Conservation (phyloP, 2,888 invertebrate genomes). For the Catocala nupta region DNA sequence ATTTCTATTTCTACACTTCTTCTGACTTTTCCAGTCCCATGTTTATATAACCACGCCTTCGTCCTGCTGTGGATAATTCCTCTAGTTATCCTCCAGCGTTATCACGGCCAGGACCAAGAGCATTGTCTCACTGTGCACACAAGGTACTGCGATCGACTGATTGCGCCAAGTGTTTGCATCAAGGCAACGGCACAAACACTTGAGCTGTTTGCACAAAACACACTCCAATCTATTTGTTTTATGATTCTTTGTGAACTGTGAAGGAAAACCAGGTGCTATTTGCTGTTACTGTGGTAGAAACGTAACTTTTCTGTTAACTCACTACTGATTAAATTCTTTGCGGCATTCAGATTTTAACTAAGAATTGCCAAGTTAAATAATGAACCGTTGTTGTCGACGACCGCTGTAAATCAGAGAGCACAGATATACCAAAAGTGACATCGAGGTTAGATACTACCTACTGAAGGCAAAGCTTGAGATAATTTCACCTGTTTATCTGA, state of each 20-base stretch:
- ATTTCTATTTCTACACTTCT: no score
- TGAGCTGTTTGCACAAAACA: constrained; percentile 35
- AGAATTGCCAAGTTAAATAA: no score
- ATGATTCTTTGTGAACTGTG: constrained; percentile 16
- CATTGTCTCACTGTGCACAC: constrained; percentile 46
- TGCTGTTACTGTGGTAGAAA: background rate
- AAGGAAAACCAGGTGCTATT: constrained; percentile 10
- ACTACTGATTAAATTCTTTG: no score
- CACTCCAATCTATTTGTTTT: constrained; percentile 31
- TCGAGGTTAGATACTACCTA: no score
- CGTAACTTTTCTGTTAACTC: no score
- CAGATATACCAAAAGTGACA: no score
- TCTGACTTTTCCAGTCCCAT: no score
- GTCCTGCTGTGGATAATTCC: background rate
- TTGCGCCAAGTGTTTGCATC: constrained; percentile 45
- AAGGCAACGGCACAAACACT: constrained; percentile 41
- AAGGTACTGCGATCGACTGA: constrained; percentile 51
- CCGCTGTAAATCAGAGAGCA: no score
- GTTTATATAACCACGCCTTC: background rate
- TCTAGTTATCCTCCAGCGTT: constrained; percentile 20
- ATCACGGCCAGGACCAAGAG: constrained; percentile 35
- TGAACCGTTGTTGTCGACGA: no score
- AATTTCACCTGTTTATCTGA: no score
- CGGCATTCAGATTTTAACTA: no score
- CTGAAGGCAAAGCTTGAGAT: no score